Evolutionary conservation across 2,113 vertebrate genomes (phyloP).

Genomic region (Ptychochromis oligacanthus): DNA sequence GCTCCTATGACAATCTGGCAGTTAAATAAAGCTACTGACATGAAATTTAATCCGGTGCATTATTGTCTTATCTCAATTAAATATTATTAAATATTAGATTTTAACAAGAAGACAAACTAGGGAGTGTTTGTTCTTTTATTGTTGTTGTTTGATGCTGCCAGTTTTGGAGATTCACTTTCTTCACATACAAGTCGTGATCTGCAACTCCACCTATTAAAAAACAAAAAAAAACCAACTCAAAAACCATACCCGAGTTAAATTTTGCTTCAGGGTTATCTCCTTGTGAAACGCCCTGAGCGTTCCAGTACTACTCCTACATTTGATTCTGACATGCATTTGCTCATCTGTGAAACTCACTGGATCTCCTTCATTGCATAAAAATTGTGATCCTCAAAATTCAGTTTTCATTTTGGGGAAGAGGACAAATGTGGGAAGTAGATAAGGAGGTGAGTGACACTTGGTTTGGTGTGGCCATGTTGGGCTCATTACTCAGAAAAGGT

Average conservation of each 20-base stretch:
- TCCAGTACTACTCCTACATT: background rate
- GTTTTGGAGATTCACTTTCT: too few species aligned
- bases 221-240: too few species aligned
- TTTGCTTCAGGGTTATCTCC: background rate
- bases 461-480: background rate
- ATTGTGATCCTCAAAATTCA: background rate
- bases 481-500: background rate
- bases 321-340: background rate
- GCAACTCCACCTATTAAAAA: too few species aligned
- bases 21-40: constrained; percentile 1
- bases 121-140: too few species aligned
- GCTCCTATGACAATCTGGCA: background rate
- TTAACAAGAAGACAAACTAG: background rate
- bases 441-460: background rate
- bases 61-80: background rate
- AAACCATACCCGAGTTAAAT: background rate
- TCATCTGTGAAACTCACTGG: background rate
- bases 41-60: background rate
- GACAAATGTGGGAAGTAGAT: background rate
- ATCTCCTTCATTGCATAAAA: background rate
- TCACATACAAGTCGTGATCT: too few species aligned
- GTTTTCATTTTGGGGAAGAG: background rate
- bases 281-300: background rate
- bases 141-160: too few species aligned
- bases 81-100: background rate